Conservation (phyloP, 2,797 vertebrate species). For the Chaetodon trifasciatus region DNA sequence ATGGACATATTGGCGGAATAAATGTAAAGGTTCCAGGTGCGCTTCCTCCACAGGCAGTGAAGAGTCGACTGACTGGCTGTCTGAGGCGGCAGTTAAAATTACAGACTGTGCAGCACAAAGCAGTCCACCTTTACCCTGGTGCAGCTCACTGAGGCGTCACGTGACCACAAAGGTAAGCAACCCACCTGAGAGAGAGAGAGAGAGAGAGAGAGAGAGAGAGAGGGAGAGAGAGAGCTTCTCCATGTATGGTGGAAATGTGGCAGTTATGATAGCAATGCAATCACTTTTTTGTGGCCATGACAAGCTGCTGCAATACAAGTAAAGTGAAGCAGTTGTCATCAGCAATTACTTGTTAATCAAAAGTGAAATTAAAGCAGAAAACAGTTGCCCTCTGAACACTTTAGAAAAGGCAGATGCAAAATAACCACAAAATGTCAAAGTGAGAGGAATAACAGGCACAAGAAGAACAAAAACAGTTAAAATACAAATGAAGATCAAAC, state of each 20-base stretch:
- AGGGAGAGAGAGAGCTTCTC: conserved; percentile 26
- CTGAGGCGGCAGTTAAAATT: conserved; percentile 47
- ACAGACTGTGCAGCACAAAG: conserved; percentile 59
- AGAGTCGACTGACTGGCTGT: conserved; percentile 34
- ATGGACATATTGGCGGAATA: conserved; percentile 84
- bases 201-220: conserved; percentile 12
- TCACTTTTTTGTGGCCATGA: background rate
- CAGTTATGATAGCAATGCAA: background rate
- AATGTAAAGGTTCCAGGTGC: conserved; percentile 17
- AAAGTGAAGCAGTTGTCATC: background rate
- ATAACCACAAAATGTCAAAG: background rate
- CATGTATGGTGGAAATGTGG: conserved; percentile 60
- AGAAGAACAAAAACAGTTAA: background rate
- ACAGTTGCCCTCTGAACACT: background rate
- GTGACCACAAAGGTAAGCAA: conserved; percentile 80
- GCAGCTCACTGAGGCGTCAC: conserved; percentile 81
- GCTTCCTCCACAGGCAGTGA: conserved; percentile 1
- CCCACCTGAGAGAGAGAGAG: conserved; percentile 63
- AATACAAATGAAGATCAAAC: background rate
- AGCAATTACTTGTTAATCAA: background rate
- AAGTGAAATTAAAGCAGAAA: background rate
- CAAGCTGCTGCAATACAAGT: background rate
- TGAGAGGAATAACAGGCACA: background rate
- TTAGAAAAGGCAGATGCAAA: background rate
- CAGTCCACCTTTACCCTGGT: conserved; percentile 89